phyloP scores from a whole-genome alignment of 2,888 invertebrate species.

The Koerneria pararmatus region DNA sequence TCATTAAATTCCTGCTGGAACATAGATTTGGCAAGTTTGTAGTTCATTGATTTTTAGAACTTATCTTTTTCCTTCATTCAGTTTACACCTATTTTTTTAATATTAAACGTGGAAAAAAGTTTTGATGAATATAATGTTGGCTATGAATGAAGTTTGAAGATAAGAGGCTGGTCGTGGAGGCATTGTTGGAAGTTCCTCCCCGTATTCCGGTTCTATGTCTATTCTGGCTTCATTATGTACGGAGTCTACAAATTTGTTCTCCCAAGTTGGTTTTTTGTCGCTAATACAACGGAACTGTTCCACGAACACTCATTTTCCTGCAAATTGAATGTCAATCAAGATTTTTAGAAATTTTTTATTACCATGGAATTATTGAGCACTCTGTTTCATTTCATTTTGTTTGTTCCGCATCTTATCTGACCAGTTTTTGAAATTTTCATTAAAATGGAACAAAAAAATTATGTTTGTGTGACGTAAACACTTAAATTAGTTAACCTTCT shows the following conservation, averaged over 20 bases:
- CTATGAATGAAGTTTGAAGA: conserved; percentile 27
- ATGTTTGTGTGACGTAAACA: too few relatives aligned
- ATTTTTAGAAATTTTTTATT: background rate
- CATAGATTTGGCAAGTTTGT: background rate
- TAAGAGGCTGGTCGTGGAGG: conserved; percentile 55
- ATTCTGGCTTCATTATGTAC: conserved; percentile 52
- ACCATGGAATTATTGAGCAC: too few relatives aligned
- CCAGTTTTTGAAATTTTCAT: background rate
- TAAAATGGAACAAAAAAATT: background rate
- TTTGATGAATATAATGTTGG: background rate
- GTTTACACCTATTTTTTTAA: background rate
- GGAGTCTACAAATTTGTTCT: conserved; percentile 55
- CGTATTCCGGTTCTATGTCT: conserved; percentile 55
- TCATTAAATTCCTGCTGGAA: too few relatives aligned
- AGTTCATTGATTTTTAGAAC: background rate
- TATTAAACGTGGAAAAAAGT: background rate
- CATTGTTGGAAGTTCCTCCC: conserved; percentile 54
- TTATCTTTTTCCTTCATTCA: background rate
- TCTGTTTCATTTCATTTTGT: too few relatives aligned
- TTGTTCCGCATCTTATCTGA: too few relatives aligned
- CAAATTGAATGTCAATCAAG: background rate
- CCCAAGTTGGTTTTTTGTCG: conserved; percentile 39
- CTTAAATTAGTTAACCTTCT: background rate
- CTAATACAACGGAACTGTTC: background rate
- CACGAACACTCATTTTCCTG: too few relatives aligned